phyloP scores from a whole-genome alignment of 2,797 vertebrate species.

The Lacerta agilis region DNA sequence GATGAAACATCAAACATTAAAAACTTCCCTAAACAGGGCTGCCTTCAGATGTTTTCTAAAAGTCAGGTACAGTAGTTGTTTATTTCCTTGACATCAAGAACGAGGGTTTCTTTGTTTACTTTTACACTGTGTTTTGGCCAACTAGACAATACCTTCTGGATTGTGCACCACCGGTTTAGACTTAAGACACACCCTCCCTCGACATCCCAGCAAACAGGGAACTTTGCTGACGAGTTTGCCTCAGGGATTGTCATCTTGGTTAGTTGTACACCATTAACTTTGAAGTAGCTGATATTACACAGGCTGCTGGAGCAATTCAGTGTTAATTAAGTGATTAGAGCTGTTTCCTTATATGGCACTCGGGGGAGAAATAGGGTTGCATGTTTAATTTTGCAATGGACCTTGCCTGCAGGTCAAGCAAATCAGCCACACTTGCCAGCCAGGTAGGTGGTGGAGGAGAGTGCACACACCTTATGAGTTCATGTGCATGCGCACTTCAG shows the following conservation, averaged over 20 bases:
- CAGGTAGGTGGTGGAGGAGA: not conserved
- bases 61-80: no score
- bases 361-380: not conserved
- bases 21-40: no score
- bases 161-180: not conserved
- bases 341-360: not conserved
- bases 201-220: not conserved
- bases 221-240: not conserved
- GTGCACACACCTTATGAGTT: not conserved
- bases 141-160: not conserved
- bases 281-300: not conserved
- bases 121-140: not conserved
- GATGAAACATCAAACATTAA: no score
- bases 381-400: not conserved
- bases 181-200: not conserved
- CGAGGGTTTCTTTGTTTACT: not conserved
- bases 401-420: not conserved
- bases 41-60: no score
- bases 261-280: not conserved
- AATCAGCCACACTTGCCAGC: not conserved
- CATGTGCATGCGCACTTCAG: not conserved
- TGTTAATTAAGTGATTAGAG: not conserved
- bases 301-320: not conserved
- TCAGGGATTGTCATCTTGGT: not conserved
- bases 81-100: no score